Percentiles rank a stretch among this genome's conserved stretches.
phyloP scores from a whole-genome alignment of 2,113 vertebrate species.

The Theristicus caerulescens region DNA sequence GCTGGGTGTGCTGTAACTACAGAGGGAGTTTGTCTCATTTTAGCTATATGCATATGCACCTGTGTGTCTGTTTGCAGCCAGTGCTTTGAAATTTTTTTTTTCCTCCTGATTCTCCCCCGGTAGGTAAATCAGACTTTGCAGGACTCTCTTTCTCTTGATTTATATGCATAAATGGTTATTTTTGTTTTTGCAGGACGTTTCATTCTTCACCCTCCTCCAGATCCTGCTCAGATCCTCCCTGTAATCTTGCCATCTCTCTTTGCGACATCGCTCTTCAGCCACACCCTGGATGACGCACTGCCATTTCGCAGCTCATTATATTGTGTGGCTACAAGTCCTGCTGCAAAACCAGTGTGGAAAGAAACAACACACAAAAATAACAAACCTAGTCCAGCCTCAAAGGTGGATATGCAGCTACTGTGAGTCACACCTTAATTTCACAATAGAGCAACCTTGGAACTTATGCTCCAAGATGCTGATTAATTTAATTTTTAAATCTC shows the following conservation, averaged over 20 bases:
- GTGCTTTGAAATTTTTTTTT: background rate
- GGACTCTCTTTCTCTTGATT: background rate
- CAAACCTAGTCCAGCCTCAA: background rate
- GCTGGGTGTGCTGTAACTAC: background rate
- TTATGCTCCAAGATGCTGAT: background rate
- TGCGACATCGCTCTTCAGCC: background rate
- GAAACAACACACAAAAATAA: constrained; percentile 23
- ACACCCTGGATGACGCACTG: constrained; percentile 50
- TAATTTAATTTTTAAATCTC: constrained; percentile 34
- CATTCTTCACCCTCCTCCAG: background rate
- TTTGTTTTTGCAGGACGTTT: background rate
- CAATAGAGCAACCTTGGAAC: constrained; percentile 6
- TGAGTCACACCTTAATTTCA: constrained; percentile 53
- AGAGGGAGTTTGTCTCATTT: background rate
- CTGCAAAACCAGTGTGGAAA: constrained; percentile 16
- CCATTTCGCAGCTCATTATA: constrained; percentile 13
- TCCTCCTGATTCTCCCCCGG: background rate
- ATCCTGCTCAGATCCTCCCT: constrained; percentile 32
- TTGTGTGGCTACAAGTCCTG: constrained; percentile 9
- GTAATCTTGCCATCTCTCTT: constrained; percentile 42
- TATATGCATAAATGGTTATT: background rate
- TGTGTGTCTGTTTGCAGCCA: background rate
- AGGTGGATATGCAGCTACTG: constrained; percentile 2
- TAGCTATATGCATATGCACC: background rate
- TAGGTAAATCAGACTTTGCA: background rate